Evolutionary conservation across 2,113 vertebrate genomes (phyloP), one percentile per base, ranked within the genome.

Genomic region (Sylvia atricapilla): DNA sequence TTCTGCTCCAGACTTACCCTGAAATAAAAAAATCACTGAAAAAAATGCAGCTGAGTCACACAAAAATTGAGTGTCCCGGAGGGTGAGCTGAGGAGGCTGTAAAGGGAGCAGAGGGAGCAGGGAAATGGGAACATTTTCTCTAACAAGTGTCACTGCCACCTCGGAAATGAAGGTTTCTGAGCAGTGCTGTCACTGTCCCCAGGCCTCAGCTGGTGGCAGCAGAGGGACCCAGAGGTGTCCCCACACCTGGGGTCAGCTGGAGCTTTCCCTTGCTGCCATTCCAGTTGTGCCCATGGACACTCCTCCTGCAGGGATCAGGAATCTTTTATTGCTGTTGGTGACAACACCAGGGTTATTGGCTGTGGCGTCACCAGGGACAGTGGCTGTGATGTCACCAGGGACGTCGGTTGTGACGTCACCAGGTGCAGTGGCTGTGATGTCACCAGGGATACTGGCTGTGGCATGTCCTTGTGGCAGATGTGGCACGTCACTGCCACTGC

Each of bases 201-300:
- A 50, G 39, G 21, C 5, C 77, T 44, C 33, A 6, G 90, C 50
- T 31, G 76, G 46, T 49, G 82, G 47, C 47, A 69, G 84, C 39
- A 19, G 7, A 81, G 63, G 20, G 9, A 46, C 9, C 62, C 67
- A 43, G 83, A 68, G 30, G 46, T 69, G 60, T 33, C 55, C 69
- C 58, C 58, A 46, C n/a, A 14, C 0, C 58, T 37, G 44, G 55
- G 41, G 33, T 7, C 56, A 30, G 4, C 0, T 1, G 3, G 43
- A 70, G 43, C 20, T 59, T 63, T 47, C 13, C 79, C 37, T 49
- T n/a, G 50, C 50, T 85, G 24, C 68, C 59, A 10, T 47, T 19
- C n/a, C 81, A 6, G 47, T 1, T 22, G 11, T 52, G 30, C 46
- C 55, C 6, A 0, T 15, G 79, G 53, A 35, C 44, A 35, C 37